Conservation (phyloP, 2,113 vertebrate species). For the Xyliphius kryptos region DNA sequence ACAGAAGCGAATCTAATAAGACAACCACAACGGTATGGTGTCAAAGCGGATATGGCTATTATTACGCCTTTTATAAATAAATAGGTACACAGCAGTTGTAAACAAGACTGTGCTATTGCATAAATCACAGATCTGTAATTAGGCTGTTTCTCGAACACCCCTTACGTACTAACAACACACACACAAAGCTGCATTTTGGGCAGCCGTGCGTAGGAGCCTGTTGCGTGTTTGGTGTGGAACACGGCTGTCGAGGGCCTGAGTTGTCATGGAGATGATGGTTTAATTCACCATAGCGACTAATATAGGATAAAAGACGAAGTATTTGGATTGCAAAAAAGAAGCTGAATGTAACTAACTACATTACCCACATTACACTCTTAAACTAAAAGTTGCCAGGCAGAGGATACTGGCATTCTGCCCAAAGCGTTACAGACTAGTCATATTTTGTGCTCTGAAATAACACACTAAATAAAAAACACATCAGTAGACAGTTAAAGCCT, state of each 20-base stretch:
- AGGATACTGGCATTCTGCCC: neutral
- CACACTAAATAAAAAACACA: no score
- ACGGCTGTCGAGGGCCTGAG: slow-evolving; percentile 43
- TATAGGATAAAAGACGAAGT: slow-evolving; percentile 33
- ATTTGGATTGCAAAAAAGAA: slow-evolving; percentile 10
- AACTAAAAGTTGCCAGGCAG: neutral
- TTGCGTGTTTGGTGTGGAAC: slow-evolving; percentile 45
- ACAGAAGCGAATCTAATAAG: slow-evolving; percentile 14
- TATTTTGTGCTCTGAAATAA: no score
- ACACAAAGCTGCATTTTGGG: slow-evolving; percentile 32
- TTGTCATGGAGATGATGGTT: slow-evolving; percentile 47
- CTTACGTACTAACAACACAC: slow-evolving; percentile 42
- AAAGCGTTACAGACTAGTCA: no score
- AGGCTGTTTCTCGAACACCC: slow-evolving; percentile 44
- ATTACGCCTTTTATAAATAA: slow-evolving; percentile 30
- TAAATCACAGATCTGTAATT: slow-evolving; percentile 46
- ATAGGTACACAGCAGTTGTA: slow-evolving; percentile 26
- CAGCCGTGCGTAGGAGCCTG: slow-evolving; percentile 46
- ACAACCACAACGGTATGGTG: slow-evolving; percentile 6
- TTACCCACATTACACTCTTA: slow-evolving; percentile 9
- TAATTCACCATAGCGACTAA: slow-evolving; percentile 47
- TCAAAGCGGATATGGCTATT: slow-evolving; percentile 27
- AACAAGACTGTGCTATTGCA: slow-evolving; percentile 40
- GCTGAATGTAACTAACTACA: slow-evolving; percentile 17
- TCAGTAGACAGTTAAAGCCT: no score